Percentiles rank a stretch among this genome's conserved stretches.
Evolutionary conservation across 2,797 vertebrate genomes (phyloP).

Genomic region (Sebastes iracundus): DNA sequence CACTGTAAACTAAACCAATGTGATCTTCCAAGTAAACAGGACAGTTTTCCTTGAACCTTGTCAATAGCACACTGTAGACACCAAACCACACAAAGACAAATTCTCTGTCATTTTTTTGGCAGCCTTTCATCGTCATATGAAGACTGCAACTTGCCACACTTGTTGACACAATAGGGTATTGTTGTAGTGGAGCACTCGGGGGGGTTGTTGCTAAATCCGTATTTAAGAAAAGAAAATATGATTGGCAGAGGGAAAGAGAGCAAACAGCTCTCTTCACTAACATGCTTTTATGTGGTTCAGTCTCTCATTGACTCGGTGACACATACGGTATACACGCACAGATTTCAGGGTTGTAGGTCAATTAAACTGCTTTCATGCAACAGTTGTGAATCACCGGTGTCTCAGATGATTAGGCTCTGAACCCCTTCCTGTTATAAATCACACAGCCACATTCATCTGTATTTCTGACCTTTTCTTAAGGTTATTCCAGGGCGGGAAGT

Average conservation of each 20-base stretch:
- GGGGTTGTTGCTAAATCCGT: conserved; percentile 21
- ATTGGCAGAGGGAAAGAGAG: background rate
- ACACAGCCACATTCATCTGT: background rate
- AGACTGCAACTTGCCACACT: conserved; percentile 9
- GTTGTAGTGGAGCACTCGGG: conserved; percentile 16
- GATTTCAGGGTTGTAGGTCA: conserved; percentile 1
- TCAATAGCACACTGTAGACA: conserved; percentile 5
- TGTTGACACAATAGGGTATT: conserved; percentile 51
- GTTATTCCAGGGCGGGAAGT: background rate
- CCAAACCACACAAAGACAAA: conserved; percentile 38
- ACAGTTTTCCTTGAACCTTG: conserved; percentile 5
- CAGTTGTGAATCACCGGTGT: background rate
- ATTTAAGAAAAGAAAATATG: conserved; percentile 28
- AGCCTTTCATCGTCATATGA: conserved; percentile 7
- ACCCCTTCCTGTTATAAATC: background rate
- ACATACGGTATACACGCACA: background rate
- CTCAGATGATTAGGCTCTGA: background rate
- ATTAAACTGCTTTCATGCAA: background rate
- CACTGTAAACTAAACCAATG: background rate
- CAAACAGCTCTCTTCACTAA: background rate
- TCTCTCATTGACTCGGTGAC: conserved; percentile 2
- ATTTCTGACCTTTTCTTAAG: background rate
- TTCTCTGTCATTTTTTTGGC: conserved; percentile 30
- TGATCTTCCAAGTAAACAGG: conserved; percentile 1
- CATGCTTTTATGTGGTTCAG: conserved; percentile 1